Evolutionary conservation across 1,140 invertebrate genomes (phyloP), one percentile per base, ranked within the genome.

Genomic region (Caerostris darwini): DNA sequence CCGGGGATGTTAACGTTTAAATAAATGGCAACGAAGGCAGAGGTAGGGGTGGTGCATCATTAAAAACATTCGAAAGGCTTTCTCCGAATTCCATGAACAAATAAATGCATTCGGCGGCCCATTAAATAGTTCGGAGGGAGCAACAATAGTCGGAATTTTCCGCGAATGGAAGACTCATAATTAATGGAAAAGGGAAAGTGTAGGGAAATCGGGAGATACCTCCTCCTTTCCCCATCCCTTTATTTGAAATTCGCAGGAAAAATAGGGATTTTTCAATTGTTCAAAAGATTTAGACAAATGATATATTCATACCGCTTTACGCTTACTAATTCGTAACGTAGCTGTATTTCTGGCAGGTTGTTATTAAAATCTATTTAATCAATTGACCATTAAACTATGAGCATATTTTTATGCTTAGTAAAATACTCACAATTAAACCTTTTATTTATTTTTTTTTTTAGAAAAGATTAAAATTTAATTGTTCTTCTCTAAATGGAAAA

Each of bases 11-110:
- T 87, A 61, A 61, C 87, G 87, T 53, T 71, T 90, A 71, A 90
- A 90, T 90, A 64, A 90, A 71, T 90, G 59, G 67, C 54, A 90
- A 90, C 5, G 53, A 85, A 50, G 12, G 71, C 50, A 50, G 34
- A 81, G 5, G n/a, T 67, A 14, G 12, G 17, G 56, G 53, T 3
- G 50, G 50, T 61, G 67, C 88, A 90, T 90, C 88, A 90, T 69
- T 71, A 90, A 90, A 90, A 90, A 90, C 64, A 59, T 77, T 61
- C 57, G 58, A 64, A 64, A 64, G 12, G 53, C 64, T 50, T 90
- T 12, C 10, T 57, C 17, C 14, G 34, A n/a, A 50, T 50, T 59
- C 59, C n/a, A 8, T 12, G n/a, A 90, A 71, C 88, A 57, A 71
- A 71, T 71, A 69, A 71, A 90, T 56, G 50, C 50, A 12, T 69